Percentiles rank a stretch among this genome's conserved stretches.
phyloP scores from a whole-genome alignment of 2,888 invertebrate species.

The Galeruca laticollis region DNA sequence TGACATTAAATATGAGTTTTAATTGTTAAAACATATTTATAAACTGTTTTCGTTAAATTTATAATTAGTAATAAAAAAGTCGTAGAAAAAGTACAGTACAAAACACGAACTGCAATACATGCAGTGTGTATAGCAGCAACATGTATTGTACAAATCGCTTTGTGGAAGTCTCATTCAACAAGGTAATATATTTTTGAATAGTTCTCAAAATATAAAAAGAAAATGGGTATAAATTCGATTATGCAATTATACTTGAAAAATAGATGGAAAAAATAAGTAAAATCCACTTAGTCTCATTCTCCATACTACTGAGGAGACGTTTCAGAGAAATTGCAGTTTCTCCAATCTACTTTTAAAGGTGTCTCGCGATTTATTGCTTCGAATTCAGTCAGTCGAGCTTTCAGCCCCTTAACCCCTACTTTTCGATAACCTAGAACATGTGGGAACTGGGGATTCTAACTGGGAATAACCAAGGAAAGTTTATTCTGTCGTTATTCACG shows the following conservation, averaged over 20 bases:
- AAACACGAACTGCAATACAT: too few relatives aligned
- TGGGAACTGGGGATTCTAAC: slow-evolving; percentile 13
- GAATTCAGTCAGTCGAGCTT: slow-evolving; percentile 17
- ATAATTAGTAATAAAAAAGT: too few relatives aligned
- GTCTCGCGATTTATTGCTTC: slow-evolving; percentile 32
- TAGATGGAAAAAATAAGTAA: slow-evolving; percentile 22
- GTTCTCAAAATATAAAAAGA: neutral
- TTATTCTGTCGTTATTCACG: slow-evolving; percentile 17
- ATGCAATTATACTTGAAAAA: slow-evolving; percentile 9
- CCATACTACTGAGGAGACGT: slow-evolving; percentile 25
- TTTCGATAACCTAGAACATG: slow-evolving; percentile 17
- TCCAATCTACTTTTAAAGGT: slow-evolving; percentile 35
- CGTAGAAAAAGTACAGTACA: too few relatives aligned
- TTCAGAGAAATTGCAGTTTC: slow-evolving; percentile 33
- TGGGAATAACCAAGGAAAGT: slow-evolving; percentile 22
- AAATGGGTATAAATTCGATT: neutral
- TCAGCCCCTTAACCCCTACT: slow-evolving; percentile 10
- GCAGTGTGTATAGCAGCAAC: too few relatives aligned
- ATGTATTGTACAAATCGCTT: too few relatives aligned
- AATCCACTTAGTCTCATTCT: slow-evolving; percentile 24
- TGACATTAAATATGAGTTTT: too few relatives aligned
- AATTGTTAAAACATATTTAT: too few relatives aligned
- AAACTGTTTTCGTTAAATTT: too few relatives aligned
- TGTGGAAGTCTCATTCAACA: neutral
- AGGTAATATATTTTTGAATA: neutral